These are phyloP conservation scores for Panagrolaimus sp. DNA, from an alignment of 1,140 invertebrate genomes.

Conservation along the genomic window DNA sequence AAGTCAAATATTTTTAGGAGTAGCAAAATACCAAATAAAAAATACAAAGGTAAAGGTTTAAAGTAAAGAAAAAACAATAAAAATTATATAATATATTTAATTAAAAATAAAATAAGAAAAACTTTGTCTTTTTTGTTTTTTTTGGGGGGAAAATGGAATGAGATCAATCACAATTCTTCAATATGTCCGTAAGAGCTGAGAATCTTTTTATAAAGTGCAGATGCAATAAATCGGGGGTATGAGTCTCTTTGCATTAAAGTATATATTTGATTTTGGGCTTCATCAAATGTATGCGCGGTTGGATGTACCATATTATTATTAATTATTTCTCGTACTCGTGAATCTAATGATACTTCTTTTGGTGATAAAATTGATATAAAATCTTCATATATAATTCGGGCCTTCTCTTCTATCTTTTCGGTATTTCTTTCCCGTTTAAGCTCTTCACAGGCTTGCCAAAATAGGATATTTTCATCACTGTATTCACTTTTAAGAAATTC, in stretches of 20 bases:
- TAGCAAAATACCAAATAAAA: too few relatives aligned
- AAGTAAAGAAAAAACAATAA: too few relatives aligned
- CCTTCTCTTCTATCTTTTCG: constrained; percentile 89
- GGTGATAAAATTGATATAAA: constrained; percentile 99
- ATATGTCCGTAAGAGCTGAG: constrained; percentile 22
- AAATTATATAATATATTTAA: too few relatives aligned
- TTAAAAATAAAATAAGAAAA: too few relatives aligned
- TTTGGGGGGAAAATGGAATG: too few relatives aligned
- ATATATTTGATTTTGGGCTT: constrained; percentile 98
- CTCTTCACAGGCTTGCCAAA: constrained; percentile 97
- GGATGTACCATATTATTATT: constrained; percentile 97
- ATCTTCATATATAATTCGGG: constrained; percentile 94
- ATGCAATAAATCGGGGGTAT: constrained; percentile 92
- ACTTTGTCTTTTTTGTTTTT: too few relatives aligned
- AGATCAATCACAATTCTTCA: constrained; percentile 20
- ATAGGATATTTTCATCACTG: constrained; percentile 98
- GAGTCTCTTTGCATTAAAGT: constrained; percentile 99
- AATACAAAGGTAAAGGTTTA: too few relatives aligned
- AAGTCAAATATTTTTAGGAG: too few relatives aligned
- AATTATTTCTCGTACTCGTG: constrained; percentile 89
- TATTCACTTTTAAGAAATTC: constrained; percentile 97
- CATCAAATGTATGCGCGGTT: constrained; percentile 88
- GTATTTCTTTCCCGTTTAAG: constrained; percentile 86
- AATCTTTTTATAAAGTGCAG: constrained; percentile 70
- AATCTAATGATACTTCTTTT: constrained; percentile 96